Percentiles rank a stretch among this genome's conserved stretches.
These are phyloP conservation scores for Peromyscus maniculatus DNA, from an alignment of 2,113 vertebrate species.

Conservation along the genomic window DNA sequence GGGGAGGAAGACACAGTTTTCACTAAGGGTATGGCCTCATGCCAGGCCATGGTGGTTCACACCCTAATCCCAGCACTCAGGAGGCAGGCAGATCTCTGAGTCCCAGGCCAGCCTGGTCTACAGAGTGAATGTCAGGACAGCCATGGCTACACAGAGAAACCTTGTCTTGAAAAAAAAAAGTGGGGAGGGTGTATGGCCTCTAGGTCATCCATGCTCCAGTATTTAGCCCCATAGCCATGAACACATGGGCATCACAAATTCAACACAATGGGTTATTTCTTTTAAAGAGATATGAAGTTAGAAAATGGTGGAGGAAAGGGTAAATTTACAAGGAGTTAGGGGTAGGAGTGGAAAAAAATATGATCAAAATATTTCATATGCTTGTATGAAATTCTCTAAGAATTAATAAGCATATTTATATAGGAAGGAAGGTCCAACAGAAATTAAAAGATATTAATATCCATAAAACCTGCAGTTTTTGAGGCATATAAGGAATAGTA, in stretches of 20 bases:
- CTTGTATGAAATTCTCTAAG: background rate
- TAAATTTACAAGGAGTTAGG: background rate
- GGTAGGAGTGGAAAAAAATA: background rate
- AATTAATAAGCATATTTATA: background rate
- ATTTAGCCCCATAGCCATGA: background rate
- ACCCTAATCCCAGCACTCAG: too few species aligned
- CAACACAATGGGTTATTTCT: background rate
- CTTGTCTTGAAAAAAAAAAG: too few species aligned
- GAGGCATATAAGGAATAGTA: background rate
- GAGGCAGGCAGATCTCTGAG: too few species aligned
- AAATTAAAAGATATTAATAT: background rate
- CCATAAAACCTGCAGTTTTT: background rate
- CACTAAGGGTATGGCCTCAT: background rate
- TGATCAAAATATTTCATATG: background rate
- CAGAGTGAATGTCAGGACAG: too few species aligned
- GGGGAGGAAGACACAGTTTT: background rate
- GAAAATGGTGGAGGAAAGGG: background rate
- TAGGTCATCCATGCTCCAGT: background rate
- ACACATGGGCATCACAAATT: background rate
- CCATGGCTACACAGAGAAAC: too few species aligned
- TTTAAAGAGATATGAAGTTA: background rate
- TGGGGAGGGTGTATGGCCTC: too few species aligned
- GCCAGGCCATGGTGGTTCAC: too few species aligned
- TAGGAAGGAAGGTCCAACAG: background rate
- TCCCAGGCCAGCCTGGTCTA: too few species aligned